These are phyloP conservation scores for Cyprinodon tularosa DNA, from an alignment of 2,113 vertebrate genomes.

Conservation along the genomic window DNA sequence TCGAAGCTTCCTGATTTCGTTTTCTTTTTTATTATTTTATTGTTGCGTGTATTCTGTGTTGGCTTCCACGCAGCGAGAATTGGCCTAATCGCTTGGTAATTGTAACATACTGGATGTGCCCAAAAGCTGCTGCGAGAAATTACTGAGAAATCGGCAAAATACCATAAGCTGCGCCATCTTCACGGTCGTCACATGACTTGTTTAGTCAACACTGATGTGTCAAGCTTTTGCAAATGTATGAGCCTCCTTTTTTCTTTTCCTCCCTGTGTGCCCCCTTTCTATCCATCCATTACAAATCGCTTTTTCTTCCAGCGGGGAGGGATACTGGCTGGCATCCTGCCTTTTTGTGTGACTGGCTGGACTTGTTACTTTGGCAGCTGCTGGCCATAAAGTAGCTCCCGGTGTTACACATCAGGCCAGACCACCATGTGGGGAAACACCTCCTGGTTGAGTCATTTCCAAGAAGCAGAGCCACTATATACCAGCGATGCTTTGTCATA, in stretches of 20 bases:
- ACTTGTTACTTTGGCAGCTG: constrained; percentile 32
- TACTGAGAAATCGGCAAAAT: constrained; percentile 56
- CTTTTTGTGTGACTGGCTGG: constrained; percentile 20
- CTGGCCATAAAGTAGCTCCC: constrained; percentile 35
- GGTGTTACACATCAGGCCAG: constrained; percentile 40
- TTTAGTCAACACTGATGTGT: constrained; percentile 77
- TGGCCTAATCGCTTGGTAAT: constrained; percentile 24
- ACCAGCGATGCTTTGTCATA: constrained; percentile 63
- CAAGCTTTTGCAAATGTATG: constrained; percentile 64
- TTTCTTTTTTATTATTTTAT: neutral
- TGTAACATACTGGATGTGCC: constrained; percentile 9
- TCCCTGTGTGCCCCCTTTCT: constrained; percentile 30
- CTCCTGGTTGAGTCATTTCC: constrained; percentile 69
- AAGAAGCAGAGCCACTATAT: constrained; percentile 46
- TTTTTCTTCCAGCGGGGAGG: constrained; percentile 25
- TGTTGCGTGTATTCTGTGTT: neutral
- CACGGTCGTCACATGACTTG: constrained; percentile 74
- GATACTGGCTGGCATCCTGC: constrained; percentile 28
- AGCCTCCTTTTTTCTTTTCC: constrained; percentile 22
- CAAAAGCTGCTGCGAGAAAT: constrained; percentile 43
- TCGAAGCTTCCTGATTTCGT: constrained; percentile 38
- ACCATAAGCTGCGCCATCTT: constrained; percentile 78
- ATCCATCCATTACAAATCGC: constrained; percentile 65
- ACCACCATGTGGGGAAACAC: constrained; percentile 57
- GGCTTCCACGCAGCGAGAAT: constrained; percentile 14